phyloP scores from a whole-genome alignment of 2,113 vertebrate genomes.

The Vulpes vulpes region DNA sequence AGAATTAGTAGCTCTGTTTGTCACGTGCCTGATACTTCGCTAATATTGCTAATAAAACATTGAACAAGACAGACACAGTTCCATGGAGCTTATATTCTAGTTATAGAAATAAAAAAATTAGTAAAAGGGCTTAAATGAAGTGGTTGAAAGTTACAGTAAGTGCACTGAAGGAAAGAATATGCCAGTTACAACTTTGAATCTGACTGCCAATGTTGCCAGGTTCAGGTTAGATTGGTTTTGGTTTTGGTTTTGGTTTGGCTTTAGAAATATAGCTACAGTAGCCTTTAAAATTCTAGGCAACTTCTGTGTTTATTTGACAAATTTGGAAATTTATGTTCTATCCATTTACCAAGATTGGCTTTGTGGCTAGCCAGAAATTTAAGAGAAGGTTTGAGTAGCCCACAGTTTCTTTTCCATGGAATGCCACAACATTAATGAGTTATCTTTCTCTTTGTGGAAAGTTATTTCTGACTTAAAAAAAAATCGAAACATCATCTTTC shows the following conservation, averaged over 20 bases:
- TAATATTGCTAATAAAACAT: background rate
- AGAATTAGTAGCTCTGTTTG: background rate
- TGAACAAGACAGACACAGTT: background rate
- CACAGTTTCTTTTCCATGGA: constrained; percentile 57
- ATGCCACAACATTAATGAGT: constrained; percentile 68
- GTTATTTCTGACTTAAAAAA: constrained; percentile 63
- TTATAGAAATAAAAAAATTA: background rate
- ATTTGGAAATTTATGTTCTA: constrained; percentile 57
- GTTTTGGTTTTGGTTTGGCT: constrained; percentile 10
- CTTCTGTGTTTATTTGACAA: constrained; percentile 54
- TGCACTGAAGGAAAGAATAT: background rate
- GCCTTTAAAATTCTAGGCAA: constrained; percentile 46
- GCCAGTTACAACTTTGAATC: background rate
- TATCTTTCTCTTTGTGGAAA: constrained; percentile 56
- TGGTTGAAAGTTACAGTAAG: background rate
- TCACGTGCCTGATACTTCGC: background rate
- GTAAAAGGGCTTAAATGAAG: background rate
- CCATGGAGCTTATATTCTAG: background rate
- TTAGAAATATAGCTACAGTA: background rate
- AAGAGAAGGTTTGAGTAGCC: constrained; percentile 25
- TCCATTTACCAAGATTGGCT: constrained; percentile 48
- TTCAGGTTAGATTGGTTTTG: background rate
- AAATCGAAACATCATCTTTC: constrained; percentile 5
- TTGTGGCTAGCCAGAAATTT: constrained; percentile 68
- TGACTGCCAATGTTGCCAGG: background rate